These are phyloP conservation scores for Astreopora myriophthalma DNA, from an alignment of 64 coral and sea anemone genomes.

Conservation along the genomic window DNA sequence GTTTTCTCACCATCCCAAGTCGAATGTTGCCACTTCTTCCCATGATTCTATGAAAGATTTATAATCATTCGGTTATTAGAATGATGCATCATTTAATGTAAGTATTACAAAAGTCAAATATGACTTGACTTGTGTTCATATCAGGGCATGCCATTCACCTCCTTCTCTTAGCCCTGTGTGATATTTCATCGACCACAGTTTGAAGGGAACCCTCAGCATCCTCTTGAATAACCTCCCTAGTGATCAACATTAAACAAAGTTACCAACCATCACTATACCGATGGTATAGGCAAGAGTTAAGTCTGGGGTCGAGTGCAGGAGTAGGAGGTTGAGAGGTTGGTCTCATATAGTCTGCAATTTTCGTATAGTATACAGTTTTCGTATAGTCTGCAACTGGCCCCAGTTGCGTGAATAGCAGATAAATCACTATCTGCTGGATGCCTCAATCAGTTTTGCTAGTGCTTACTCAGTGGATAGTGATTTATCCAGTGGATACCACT, in stretches of 20 bases:
- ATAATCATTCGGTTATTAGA: not conserved
- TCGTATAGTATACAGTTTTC: no score
- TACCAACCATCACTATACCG: no score
- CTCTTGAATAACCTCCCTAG: conserved; percentile 96
- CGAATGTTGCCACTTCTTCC: conserved; percentile 89
- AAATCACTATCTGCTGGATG: no score
- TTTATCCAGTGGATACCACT: no score
- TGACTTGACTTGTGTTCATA: not conserved
- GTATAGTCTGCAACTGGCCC: no score
- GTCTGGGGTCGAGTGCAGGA: no score
- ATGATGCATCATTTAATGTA: not conserved
- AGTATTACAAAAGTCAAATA: not conserved
- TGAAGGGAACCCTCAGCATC: conserved; percentile 94
- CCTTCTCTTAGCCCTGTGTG: conserved; percentile 86
- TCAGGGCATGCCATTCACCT: conserved; percentile 44
- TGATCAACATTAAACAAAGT: not conserved
- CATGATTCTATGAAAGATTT: not conserved
- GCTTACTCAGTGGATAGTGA: no score
- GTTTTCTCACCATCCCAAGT: conserved; percentile 93
- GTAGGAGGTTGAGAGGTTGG: no score
- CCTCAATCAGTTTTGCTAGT: no score
- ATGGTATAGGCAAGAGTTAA: no score
- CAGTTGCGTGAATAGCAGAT: no score
- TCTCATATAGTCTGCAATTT: no score
- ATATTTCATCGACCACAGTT: conserved; percentile 88